Conservation (phyloP, 2,797 vertebrate species). For the Mallotus villosus region DNA sequence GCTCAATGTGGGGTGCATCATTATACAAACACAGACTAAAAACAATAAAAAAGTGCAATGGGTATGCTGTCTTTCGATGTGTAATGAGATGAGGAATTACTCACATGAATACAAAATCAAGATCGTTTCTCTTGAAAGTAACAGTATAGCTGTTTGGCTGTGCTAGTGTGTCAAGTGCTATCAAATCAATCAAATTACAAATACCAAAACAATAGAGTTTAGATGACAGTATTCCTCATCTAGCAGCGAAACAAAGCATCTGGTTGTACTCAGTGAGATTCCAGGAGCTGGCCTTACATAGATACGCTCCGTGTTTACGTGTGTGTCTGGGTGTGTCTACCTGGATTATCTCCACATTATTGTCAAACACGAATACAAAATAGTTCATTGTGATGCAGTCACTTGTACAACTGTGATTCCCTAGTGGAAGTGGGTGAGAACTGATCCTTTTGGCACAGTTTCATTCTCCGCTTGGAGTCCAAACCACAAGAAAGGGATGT, state of each 20-base stretch:
- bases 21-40: slow-evolving; percentile 29
- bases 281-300: slow-evolving; percentile 47
- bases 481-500: neutral
- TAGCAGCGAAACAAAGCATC: slow-evolving; percentile 53
- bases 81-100: slow-evolving; percentile 28
- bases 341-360: slow-evolving; percentile 35
- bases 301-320: slow-evolving; percentile 2
- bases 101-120: slow-evolving; percentile 32
- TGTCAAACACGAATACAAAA: slow-evolving; percentile 47
- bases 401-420: slow-evolving; percentile 22
- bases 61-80: slow-evolving; percentile 23
- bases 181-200: slow-evolving; percentile 53
- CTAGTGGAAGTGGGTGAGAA: slow-evolving; percentile 18
- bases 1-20: slow-evolving; percentile 36
- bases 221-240: slow-evolving; percentile 46
- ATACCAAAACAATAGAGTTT: slow-evolving; percentile 42
- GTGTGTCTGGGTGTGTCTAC: slow-evolving; percentile 16
- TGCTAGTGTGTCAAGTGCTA: slow-evolving; percentile 61
- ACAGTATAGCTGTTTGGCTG: slow-evolving; percentile 55
- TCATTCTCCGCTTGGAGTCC: slow-evolving; percentile 12
- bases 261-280: slow-evolving; percentile 60
- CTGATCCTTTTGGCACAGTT: slow-evolving; percentile 21
- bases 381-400: slow-evolving; percentile 18
- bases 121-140: slow-evolving; percentile 35
- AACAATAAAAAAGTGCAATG: slow-evolving; percentile 2